Percentiles rank a stretch among this genome's conserved stretches.
These are phyloP conservation scores for Pagrus major DNA, from an alignment of 2,113 vertebrate species.

Conservation along the genomic window DNA sequence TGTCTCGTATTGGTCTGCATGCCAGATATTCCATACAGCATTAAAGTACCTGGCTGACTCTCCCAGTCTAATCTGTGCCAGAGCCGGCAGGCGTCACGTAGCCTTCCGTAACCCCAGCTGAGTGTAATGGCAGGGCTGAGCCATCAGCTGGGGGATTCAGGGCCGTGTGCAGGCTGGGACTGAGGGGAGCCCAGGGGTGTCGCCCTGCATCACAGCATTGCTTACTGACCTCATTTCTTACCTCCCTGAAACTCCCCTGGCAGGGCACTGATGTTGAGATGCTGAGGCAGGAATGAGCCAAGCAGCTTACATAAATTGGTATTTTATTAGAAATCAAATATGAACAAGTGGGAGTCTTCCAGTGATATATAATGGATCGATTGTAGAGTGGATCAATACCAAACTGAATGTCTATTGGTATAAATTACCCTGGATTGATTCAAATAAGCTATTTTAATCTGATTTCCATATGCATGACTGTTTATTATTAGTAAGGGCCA, in stretches of 20 bases:
- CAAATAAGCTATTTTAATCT: conserved; percentile 53
- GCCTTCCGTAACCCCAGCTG: conserved; percentile 43
- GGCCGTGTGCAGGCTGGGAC: conserved; percentile 49
- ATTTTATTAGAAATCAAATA: conserved; percentile 37
- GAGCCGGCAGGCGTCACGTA: conserved; percentile 13
- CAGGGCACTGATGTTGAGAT: conserved; percentile 22
- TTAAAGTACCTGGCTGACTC: conserved; percentile 35
- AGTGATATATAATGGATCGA: conserved; percentile 14
- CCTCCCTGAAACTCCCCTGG: conserved; percentile 40
- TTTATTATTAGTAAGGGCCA: conserved; percentile 73
- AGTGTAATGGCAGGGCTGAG: conserved; percentile 36
- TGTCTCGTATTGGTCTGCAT: neutral
- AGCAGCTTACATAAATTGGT: conserved; percentile 7
- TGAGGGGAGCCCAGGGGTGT: conserved; percentile 56
- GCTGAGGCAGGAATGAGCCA: neutral
- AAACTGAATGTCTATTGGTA: conserved; percentile 11
- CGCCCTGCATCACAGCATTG: conserved; percentile 62
- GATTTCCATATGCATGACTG: conserved; percentile 67
- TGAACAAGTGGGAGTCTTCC: neutral
- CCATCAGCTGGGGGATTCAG: conserved; percentile 60
- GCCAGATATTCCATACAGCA: conserved; percentile 10
- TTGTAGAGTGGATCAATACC: conserved; percentile 28
- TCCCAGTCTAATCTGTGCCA: conserved; percentile 23
- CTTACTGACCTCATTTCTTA: conserved; percentile 72
- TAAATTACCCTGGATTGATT: conserved; percentile 46